Conservation (phyloP, 1,140 invertebrate genomes). For the Acromyrmex echinatior region DNA sequence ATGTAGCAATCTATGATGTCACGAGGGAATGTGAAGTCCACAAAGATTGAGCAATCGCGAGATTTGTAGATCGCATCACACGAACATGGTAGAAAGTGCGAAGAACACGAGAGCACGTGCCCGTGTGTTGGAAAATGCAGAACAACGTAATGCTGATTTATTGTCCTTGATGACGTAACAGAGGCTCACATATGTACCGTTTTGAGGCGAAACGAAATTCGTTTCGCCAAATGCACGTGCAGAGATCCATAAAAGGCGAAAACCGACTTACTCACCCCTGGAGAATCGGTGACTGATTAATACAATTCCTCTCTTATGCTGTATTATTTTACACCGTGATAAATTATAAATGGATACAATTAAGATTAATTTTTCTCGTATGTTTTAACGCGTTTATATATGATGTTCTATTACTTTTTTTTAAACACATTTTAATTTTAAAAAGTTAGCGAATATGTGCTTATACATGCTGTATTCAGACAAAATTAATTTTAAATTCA, state of each 20-base stretch:
- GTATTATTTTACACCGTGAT: not conserved
- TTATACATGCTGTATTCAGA: not conserved
- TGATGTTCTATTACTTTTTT: not conserved
- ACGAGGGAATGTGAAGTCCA: not conserved
- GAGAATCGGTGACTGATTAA: not conserved
- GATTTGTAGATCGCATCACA: conserved; percentile 56
- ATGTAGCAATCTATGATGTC: not conserved
- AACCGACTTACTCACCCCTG: not conserved
- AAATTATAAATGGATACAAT: not conserved
- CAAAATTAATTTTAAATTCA: not conserved
- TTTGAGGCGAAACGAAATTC: conserved; percentile 7
- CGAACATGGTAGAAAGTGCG: conserved; percentile 66
- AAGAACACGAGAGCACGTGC: conserved; percentile 56
- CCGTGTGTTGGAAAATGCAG: conserved; percentile 62
- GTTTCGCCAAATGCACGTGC: not conserved
- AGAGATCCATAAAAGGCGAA: conserved; percentile 3
- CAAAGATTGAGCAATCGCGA: conserved; percentile 1
- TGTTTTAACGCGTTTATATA: not conserved
- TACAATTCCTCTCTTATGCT: not conserved
- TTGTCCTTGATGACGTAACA: conserved; percentile 67
- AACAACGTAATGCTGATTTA: conserved; percentile 72
- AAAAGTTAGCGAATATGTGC: not conserved
- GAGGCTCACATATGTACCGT: not conserved
- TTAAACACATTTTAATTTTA: not conserved
- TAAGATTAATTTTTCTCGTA: not conserved